These are phyloP conservation scores for Alligator sinensis DNA, from an alignment of 2,113 vertebrate species.

Conservation along the genomic window DNA sequence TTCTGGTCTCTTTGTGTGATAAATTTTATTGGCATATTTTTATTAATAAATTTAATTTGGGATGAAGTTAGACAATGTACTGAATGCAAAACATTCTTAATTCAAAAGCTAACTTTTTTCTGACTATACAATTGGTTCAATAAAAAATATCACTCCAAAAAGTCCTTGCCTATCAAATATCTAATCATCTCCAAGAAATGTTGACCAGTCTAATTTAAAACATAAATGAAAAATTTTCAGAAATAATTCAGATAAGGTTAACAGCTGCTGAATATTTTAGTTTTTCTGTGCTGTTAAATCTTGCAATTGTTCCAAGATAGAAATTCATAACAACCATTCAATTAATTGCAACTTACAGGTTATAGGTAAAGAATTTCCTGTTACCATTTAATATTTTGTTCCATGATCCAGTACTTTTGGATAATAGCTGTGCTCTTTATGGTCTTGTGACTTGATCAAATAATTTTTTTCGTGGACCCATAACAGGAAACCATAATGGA, in stretches of 20 bases:
- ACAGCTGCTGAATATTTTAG: not conserved
- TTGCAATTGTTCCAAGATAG: not conserved
- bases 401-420: slow-evolving; percentile 5
- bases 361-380: rapidly evolving
- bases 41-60: too few relatives aligned
- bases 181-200: not conserved
- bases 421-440: not conserved
- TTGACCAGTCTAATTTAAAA: not conserved
- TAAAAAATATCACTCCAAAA: too few relatives aligned
- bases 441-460: slow-evolving; percentile 31
- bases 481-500: slow-evolving; percentile 25
- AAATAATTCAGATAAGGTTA: not conserved
- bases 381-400: slow-evolving; percentile 49
- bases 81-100: too few relatives aligned
- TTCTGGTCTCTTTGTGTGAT: too few relatives aligned
- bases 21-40: too few relatives aligned
- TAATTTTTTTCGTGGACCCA: slow-evolving; percentile 18
- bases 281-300: not conserved
- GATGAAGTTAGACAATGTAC: too few relatives aligned
- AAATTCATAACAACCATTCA: not conserved
- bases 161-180: not conserved
- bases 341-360: not conserved
- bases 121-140: too few relatives aligned
- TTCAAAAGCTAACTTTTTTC: too few relatives aligned
- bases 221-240: not conserved